These are phyloP conservation scores for Archips xylosteana DNA, from an alignment of 2,888 invertebrate genomes.

Conservation along the genomic window DNA sequence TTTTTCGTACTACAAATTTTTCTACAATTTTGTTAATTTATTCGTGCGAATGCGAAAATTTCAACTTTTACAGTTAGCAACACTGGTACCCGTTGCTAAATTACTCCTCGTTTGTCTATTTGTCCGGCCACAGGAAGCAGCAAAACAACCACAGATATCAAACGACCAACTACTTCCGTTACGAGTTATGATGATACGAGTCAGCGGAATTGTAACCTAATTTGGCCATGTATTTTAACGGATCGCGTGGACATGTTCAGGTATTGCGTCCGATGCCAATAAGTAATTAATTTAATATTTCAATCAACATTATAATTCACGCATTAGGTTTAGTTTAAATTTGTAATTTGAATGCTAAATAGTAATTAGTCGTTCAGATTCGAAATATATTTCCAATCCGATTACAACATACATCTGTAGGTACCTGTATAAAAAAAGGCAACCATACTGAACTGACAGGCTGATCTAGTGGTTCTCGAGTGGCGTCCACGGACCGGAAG, in stretches of 20 bases:
- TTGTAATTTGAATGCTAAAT: background rate
- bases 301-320: background rate
- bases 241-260: background rate
- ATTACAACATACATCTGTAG: background rate
- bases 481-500: too few species aligned
- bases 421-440: too few species aligned
- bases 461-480: too few species aligned
- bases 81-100: background rate
- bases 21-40: too few species aligned
- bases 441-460: too few species aligned
- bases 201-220: background rate
- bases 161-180: constrained; percentile 6
- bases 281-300: background rate
- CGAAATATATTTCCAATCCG: background rate
- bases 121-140: constrained; percentile 5
- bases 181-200: constrained; percentile 10
- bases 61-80: too few species aligned
- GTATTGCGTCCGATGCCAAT: background rate
- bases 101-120: background rate
- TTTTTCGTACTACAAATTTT: too few species aligned
- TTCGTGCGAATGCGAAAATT: too few species aligned
- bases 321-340: background rate
- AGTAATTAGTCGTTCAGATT: too few species aligned
- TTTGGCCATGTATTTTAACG: background rate
- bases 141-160: constrained; percentile 9